Percentiles rank a stretch among this genome's conserved stretches.
Conservation (phyloP, 1,140 invertebrate species). For the Drosophila oshimai region DNA sequence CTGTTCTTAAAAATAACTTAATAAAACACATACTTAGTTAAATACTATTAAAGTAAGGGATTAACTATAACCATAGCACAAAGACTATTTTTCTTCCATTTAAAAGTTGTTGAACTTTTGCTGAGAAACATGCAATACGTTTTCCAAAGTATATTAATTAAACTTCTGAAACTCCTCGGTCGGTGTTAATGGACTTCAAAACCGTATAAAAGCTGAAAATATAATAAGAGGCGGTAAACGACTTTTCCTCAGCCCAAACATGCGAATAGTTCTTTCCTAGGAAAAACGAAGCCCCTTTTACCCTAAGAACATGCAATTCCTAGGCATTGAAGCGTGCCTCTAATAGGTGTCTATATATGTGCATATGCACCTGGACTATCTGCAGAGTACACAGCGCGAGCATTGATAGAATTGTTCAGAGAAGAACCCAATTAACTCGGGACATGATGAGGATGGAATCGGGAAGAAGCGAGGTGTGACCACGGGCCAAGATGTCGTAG, state of each 20-base stretch:
- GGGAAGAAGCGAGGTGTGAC: conserved; percentile 67
- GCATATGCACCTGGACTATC: conserved; percentile 21
- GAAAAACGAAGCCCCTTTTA: conserved; percentile 7
- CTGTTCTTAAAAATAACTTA: no score
- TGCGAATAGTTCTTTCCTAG: conserved; percentile 31
- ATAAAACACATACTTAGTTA: no score
- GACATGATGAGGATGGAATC: conserved; percentile 37
- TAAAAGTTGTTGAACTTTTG: neutral
- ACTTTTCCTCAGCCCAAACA: conserved; percentile 15
- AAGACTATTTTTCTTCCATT: no score
- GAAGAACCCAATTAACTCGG: conserved; percentile 52
- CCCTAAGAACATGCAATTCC: conserved; percentile 35
- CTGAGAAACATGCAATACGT: neutral
- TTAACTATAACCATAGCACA: no score
- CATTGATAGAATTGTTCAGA: conserved; percentile 73
- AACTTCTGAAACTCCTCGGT: conserved; percentile 3
- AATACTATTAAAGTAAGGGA: no score
- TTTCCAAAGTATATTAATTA: conserved; percentile 17
- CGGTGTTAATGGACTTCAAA: conserved; percentile 38
- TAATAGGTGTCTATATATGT: conserved; percentile 61
- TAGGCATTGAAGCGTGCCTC: conserved; percentile 65
- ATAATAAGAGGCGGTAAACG: conserved; percentile 20
- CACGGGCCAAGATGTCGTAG: conserved; percentile 42
- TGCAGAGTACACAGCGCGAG: conserved; percentile 19
- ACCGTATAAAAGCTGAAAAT: conserved; percentile 14